These are phyloP conservation scores for Pteria penguin DNA, from an alignment of 2,888 invertebrate genomes.

Conservation along the genomic window DNA sequence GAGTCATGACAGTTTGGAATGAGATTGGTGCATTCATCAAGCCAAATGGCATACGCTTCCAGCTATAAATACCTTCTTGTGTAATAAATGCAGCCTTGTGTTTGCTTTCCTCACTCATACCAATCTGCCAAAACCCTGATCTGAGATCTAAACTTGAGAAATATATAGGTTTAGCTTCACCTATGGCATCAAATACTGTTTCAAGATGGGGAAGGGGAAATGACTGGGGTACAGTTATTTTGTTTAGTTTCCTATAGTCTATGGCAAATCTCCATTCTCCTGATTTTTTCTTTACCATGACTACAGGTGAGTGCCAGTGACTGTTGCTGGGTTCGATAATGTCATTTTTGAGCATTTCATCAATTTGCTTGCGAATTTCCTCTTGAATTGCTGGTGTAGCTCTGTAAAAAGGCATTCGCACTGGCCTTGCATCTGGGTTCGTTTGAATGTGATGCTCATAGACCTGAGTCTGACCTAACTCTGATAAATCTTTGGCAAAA, in stretches of 20 bases:
- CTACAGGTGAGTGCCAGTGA: slow-evolving; percentile 43
- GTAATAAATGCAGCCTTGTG: too few relatives aligned
- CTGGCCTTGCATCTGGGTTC: slow-evolving; percentile 32
- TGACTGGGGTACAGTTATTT: slow-evolving; percentile 5
- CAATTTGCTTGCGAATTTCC: slow-evolving; percentile 17
- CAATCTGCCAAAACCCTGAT: slow-evolving; percentile 30
- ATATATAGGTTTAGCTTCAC: background rate
- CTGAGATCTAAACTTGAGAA: slow-evolving; percentile 15
- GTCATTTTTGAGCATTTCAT: slow-evolving; percentile 26
- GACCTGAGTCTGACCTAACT: slow-evolving; percentile 40
- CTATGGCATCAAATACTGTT: slow-evolving; percentile 18
- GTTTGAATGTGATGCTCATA: slow-evolving; percentile 35
- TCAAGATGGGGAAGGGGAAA: slow-evolving; percentile 23
- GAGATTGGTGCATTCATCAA: slow-evolving; percentile 18
- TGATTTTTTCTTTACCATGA: slow-evolving; percentile 15
- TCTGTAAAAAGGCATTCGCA: slow-evolving; percentile 35
- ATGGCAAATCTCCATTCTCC: slow-evolving; percentile 27
- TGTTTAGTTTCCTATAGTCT: slow-evolving; percentile 22
- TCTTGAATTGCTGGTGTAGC: slow-evolving; percentile 35
- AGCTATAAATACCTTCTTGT: slow-evolving; percentile 17
- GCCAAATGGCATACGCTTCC: slow-evolving; percentile 22
- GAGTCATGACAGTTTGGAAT: slow-evolving; percentile 28
- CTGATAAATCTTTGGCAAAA: too few relatives aligned
- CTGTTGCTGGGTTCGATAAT: slow-evolving; percentile 39
- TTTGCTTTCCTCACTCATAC: slow-evolving; percentile 8